Percentiles rank a stretch among this genome's conserved stretches.
These are phyloP conservation scores for Hemaris fuciformis DNA, from an alignment of 2,888 invertebrate species.

Conservation along the genomic window DNA sequence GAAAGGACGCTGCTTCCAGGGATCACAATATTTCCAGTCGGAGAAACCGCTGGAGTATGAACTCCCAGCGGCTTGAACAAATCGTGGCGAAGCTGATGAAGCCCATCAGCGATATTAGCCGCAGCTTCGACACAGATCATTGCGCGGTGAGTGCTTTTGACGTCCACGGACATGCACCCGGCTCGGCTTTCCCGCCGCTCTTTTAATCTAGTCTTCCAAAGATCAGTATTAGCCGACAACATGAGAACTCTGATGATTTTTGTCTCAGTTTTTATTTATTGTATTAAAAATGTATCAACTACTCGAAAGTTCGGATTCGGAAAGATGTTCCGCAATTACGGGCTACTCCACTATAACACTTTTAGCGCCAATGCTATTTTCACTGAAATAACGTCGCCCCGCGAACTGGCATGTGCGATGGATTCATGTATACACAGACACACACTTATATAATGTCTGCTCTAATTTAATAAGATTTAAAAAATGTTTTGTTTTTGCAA, in stretches of 20 bases:
- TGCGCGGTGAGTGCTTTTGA: slow-evolving; percentile 56
- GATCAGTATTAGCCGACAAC: not conserved
- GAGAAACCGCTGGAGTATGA: slow-evolving; percentile 72
- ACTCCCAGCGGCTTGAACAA: slow-evolving; percentile 67
- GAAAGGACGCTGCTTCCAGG: slow-evolving; percentile 63
- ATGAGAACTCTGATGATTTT: too few species aligned
- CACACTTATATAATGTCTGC: not conserved
- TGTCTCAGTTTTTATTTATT: too few species aligned
- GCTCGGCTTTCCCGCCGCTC: not conserved
- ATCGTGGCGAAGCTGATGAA: slow-evolving; percentile 73
- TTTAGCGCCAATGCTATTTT: too few species aligned
- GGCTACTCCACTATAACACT: too few species aligned
- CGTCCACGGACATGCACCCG: not conserved
- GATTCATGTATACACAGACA: not conserved
- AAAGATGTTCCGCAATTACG: too few species aligned
- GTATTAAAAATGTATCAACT: too few species aligned
- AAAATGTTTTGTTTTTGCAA: not conserved
- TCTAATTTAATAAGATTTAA: not conserved
- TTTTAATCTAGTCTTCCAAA: not conserved
- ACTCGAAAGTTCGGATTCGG: too few species aligned
- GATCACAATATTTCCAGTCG: slow-evolving; percentile 52
- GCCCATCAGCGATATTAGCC: slow-evolving; percentile 66
- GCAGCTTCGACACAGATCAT: slow-evolving; percentile 71
- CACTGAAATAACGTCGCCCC: too few species aligned
- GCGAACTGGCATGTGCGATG: not conserved